phyloP scores from a whole-genome alignment of 2,888 invertebrate species.

The Xestia xanthographa region DNA sequence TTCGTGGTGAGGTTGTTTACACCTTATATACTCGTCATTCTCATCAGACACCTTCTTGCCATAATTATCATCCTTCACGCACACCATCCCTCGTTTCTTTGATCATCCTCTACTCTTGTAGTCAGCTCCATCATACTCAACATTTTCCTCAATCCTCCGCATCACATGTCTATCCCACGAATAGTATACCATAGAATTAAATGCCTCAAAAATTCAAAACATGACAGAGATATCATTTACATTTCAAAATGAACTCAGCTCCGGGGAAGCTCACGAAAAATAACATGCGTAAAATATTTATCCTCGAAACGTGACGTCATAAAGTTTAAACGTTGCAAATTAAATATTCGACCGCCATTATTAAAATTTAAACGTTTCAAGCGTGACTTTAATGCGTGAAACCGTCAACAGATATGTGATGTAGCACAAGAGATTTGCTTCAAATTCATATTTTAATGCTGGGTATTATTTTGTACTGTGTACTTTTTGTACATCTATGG shows the following conservation, averaged over 20 bases:
- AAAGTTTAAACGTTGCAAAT: conserved; percentile 58
- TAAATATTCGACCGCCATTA: conserved; percentile 57
- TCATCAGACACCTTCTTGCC: not conserved
- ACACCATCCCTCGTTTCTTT: not conserved
- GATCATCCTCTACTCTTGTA: not conserved
- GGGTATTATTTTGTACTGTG: not conserved
- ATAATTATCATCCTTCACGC: not conserved
- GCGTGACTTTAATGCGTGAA: conserved; percentile 54
- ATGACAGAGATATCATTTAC: conserved; percentile 18
- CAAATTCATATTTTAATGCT: conserved; percentile 39
- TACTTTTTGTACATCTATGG: not conserved
- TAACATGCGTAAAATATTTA: conserved; percentile 52
- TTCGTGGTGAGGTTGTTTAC: too few species aligned
- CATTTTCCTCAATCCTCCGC: too few species aligned
- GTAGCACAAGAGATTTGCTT: conserved; percentile 36
- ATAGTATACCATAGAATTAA: not conserved
- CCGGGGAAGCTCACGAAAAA: conserved; percentile 39
- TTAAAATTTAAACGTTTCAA: conserved; percentile 53
- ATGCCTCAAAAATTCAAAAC: conserved; percentile 4
- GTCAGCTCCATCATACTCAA: too few species aligned
- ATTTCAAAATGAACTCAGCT: conserved; percentile 36
- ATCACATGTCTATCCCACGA: too few species aligned
- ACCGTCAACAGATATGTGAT: conserved; percentile 46
- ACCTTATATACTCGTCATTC: not conserved
- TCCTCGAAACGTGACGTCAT: conserved; percentile 61